Evolutionary conservation across 2,888 invertebrate species (phyloP).

Genomic region (Danaus chrysippus): DNA sequence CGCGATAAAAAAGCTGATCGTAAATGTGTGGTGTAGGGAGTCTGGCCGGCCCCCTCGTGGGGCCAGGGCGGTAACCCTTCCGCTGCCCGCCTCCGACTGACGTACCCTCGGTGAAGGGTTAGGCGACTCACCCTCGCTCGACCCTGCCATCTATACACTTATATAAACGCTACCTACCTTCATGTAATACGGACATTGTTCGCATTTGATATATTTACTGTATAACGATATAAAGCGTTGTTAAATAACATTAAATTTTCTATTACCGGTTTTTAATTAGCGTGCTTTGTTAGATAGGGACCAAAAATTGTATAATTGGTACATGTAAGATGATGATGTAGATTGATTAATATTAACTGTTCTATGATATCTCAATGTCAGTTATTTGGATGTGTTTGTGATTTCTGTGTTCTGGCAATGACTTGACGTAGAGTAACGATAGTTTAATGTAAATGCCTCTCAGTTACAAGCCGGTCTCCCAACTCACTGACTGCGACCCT

Average conservation of each 20-base stretch:
- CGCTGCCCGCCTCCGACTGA: constrained; percentile 63
- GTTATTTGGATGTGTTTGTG: constrained; percentile 16
- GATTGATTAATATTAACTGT: constrained; percentile 8
- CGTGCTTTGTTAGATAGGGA: too few species aligned
- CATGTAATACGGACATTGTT: neutral
- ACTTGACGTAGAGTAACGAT: constrained; percentile 57
- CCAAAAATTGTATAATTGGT: too few species aligned
- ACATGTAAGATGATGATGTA: neutral
- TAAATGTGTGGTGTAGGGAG: constrained; percentile 65
- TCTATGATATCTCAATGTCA: constrained; percentile 21
- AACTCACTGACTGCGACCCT: constrained; percentile 35
- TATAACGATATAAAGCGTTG: too few species aligned
- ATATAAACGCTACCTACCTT: neutral
- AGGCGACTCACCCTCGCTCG: constrained; percentile 62
- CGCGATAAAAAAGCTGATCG: constrained; percentile 79
- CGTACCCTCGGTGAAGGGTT: constrained; percentile 69
- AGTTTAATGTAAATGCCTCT: constrained; percentile 65
- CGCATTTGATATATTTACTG: too few species aligned
- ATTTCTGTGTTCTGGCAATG: constrained; percentile 37
- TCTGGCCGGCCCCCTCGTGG: constrained; percentile 50
- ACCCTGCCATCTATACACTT: constrained; percentile 10
- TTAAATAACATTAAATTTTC: too few species aligned
- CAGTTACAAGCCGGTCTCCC: constrained; percentile 39
- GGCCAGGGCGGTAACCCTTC: constrained; percentile 68
- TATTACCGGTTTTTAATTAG: too few species aligned